These are phyloP conservation scores for Aphelocoma coerulescens DNA, from an alignment of 2,113 vertebrate genomes.

Conservation along the genomic window DNA sequence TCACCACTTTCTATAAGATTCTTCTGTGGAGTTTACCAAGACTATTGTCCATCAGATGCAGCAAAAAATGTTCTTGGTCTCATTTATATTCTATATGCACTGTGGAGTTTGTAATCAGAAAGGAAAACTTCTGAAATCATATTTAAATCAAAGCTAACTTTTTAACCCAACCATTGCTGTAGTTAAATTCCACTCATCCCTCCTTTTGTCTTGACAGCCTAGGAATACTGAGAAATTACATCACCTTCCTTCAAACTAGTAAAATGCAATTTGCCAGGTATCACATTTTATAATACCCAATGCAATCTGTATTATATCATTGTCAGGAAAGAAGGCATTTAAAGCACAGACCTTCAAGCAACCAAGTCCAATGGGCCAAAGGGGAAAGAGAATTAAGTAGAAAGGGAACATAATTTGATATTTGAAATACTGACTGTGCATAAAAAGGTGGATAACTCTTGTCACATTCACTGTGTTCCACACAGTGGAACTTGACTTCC, in stretches of 20 bases:
- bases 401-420: not conserved
- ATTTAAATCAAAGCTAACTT: not conserved
- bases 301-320: not conserved
- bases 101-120: not conserved
- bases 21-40: not conserved
- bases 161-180: not conserved
- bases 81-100: not conserved
- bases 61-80: not conserved
- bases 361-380: not conserved
- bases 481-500: not conserved
- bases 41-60: not conserved
- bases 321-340: not conserved
- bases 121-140: not conserved
- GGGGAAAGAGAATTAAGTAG: not conserved
- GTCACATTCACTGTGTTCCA: not conserved
- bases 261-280: not conserved
- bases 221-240: not conserved
- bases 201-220: not conserved
- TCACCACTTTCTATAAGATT: not conserved
- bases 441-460: not conserved
- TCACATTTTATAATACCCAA: not conserved
- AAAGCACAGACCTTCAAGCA: not conserved
- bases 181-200: not conserved
- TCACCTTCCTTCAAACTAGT: not conserved
- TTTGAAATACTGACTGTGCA: not conserved